Base-by-base conservation (phyloP, 1,140 invertebrate genomes). In the Hirudo medicinalis region DNA sequence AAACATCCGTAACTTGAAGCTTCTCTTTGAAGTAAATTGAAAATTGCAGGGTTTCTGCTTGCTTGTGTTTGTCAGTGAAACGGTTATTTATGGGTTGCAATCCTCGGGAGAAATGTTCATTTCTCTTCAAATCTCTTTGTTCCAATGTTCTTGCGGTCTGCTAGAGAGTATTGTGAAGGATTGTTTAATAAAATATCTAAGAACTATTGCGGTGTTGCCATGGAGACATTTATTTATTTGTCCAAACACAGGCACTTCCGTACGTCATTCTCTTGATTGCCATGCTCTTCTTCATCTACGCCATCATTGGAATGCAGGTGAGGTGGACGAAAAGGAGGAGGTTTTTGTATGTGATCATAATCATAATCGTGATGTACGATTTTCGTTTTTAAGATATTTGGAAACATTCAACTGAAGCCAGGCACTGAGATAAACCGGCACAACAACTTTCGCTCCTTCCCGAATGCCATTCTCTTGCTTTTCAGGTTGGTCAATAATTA, bases 221-320 rank as follows among this genome's bases (percentile, higher is more conserved):
- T 3, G 6, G 6, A 6, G 32, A 36, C 32, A 36, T 57, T n/a
- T 57, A 27, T 27, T 9, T 20, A 27, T 32, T 63, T 63, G 19
- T 63, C 19, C 29, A 27, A 15, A 43, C 22, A n/a, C 49, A 70
- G 69, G 96, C 96, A 80, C 87, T 99, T 85, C 97, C 97, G 78
- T 99, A 99, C 85, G 97, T 99, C 82, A 99, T 97, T 87, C 88
- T 99, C 81, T 89, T 99, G 78, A 99, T 99, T 81, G 94, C 94
- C 72, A 99, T 99, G 95, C 86, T 99, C 79, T 99, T 99, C 86
- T 99, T 99, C 87, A 99, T 99, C 84, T 99, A 97, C 80, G 96
- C 97, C 78, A 99, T 99, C 81, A 98, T 99, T 79, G 97, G 97
- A 79, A 99, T 99, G 97, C 97, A 99, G 90, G 95, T 95, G 87